Percentiles rank a stretch among this genome's conserved stretches.
phyloP scores from a whole-genome alignment of 1,140 invertebrate genomes.

The Lucilia cuprina region DNA sequence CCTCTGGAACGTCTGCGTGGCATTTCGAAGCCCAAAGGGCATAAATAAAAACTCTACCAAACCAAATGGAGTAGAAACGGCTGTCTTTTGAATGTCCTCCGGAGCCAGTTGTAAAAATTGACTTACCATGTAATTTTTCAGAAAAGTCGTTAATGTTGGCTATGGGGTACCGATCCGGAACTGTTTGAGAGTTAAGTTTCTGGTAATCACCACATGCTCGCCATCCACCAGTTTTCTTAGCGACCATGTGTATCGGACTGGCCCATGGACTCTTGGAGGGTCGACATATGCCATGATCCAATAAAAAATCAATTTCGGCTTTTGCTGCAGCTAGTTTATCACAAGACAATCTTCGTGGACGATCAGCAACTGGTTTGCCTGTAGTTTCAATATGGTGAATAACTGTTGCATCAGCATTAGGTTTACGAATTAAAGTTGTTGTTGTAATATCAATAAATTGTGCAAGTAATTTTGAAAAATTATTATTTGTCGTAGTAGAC shows the following conservation, averaged over 20 bases:
- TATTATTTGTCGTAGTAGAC: neutral
- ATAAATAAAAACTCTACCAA: neutral
- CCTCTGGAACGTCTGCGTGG: conserved; percentile 11
- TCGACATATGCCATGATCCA: no score
- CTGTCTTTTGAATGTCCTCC: neutral
- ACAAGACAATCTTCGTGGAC: no score
- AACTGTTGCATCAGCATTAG: no score
- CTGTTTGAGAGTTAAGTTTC: neutral
- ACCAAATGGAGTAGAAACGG: conserved; percentile 6
- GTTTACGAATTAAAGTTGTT: neutral
- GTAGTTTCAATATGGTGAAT: no score
- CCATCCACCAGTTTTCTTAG: no score
- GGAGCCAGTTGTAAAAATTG: neutral
- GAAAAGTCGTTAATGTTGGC: neutral
- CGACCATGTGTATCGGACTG: no score
- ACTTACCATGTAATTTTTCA: conserved; percentile 10
- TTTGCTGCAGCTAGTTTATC: no score
- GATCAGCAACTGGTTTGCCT: no score
- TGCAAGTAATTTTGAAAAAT: neutral
- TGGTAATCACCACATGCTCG: no score
- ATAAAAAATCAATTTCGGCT: no score
- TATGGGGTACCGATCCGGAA: conserved; percentile 4
- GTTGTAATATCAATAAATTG: neutral
- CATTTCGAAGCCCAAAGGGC: neutral
- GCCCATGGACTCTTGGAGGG: no score